Evolutionary conservation across 2,113 vertebrate genomes (phyloP).

Genomic region (Clarias macrocephalus): DNA sequence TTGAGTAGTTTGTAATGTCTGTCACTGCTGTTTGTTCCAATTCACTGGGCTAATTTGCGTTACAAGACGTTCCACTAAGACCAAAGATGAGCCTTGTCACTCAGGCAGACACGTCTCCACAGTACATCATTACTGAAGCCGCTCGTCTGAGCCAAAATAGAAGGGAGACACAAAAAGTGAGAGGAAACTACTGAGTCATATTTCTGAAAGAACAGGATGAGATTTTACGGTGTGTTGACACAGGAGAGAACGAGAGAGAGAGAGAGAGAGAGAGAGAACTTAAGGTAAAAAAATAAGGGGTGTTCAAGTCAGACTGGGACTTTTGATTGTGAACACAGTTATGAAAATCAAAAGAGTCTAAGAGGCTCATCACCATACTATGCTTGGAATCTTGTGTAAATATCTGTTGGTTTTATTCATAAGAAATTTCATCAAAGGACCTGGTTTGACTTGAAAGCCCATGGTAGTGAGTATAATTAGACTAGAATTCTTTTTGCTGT

Average conservation of each 20-base stretch:
- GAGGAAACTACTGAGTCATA: conserved; percentile 24
- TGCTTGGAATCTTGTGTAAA: too few relatives aligned
- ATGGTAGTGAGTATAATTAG: too few relatives aligned
- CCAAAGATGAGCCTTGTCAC: conserved; percentile 49
- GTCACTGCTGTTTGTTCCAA: conserved; percentile 49
- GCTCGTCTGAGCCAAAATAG: conserved; percentile 23
- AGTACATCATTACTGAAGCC: conserved; percentile 50
- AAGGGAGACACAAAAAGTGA: conserved; percentile 22
- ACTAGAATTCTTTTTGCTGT: conserved; percentile 6
- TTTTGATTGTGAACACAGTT: too few relatives aligned
- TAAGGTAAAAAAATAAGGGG: conserved; percentile 1
- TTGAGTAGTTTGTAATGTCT: conserved; percentile 52
- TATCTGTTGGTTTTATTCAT: too few relatives aligned
- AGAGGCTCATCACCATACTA: too few relatives aligned
- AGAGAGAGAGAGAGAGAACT: not conserved
- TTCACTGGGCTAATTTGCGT: conserved; percentile 40
- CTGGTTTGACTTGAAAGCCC: too few relatives aligned
- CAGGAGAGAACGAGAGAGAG: not conserved
- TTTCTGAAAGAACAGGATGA: conserved; percentile 26
- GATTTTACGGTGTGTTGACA: conserved; percentile 15
- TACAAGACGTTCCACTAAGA: conserved; percentile 37
- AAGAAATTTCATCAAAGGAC: too few relatives aligned
- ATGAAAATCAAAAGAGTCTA: too few relatives aligned
- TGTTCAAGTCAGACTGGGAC: not conserved
- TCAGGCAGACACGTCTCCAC: conserved; percentile 21